phyloP scores from a whole-genome alignment of 2,888 invertebrate species.

The Platerodrilus igneus region DNA sequence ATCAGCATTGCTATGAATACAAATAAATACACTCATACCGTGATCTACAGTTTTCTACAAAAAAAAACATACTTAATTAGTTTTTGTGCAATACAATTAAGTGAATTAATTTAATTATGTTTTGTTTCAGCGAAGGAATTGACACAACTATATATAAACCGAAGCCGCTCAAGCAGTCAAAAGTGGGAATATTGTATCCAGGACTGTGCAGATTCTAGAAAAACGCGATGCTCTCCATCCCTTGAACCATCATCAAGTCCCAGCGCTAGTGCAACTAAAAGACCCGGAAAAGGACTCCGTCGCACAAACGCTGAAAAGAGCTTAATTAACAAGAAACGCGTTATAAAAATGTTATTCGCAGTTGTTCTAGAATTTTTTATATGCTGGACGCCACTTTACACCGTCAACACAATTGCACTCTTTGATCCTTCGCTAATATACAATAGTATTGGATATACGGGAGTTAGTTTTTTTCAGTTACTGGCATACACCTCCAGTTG shows the following conservation, averaged over 20 bases:
- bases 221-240: slow-evolving; percentile 40
- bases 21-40: no score
- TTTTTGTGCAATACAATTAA: no score
- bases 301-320: slow-evolving; percentile 51
- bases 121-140: slow-evolving; percentile 42
- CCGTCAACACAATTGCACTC: slow-evolving; percentile 55
- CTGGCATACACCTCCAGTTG: slow-evolving; percentile 59
- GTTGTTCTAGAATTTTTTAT: slow-evolving; percentile 67
- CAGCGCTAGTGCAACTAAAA: slow-evolving; percentile 22
- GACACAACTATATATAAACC: slow-evolving; percentile 49
- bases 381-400: slow-evolving; percentile 64
- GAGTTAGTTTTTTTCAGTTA: slow-evolving; percentile 54
- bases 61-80: no score
- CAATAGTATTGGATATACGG: slow-evolving; percentile 48
- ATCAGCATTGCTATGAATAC: no score
- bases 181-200: slow-evolving; percentile 39
- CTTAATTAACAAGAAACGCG: slow-evolving; percentile 50
- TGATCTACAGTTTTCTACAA: no score
- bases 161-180: slow-evolving; percentile 44
- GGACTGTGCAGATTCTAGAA: slow-evolving; percentile 39
- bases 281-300: slow-evolving; percentile 30
- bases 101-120: no score
- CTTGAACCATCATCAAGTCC: slow-evolving; percentile 36
- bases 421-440: slow-evolving; percentile 52
- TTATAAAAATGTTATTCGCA: slow-evolving; percentile 62